phyloP scores from a whole-genome alignment of 2,113 vertebrate genomes.

The Neodontobutis hainanensis region DNA sequence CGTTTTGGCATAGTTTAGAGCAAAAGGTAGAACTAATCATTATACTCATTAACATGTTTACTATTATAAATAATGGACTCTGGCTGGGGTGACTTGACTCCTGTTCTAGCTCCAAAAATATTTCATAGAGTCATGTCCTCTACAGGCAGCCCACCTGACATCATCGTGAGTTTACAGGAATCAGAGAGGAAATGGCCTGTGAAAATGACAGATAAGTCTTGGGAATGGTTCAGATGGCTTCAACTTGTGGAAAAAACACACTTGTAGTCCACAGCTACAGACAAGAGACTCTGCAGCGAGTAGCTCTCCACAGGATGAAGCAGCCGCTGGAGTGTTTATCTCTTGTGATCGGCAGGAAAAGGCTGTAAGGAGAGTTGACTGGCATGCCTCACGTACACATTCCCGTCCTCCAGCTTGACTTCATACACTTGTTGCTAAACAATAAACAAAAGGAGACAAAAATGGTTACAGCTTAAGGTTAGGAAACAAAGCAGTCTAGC shows the following conservation, averaged over 20 bases:
- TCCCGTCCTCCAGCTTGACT: constrained; percentile 74
- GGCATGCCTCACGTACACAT: constrained; percentile 73
- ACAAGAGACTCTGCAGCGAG: constrained; percentile 3
- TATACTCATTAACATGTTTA: constrained; percentile 4
- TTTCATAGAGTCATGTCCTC: constrained; percentile 53
- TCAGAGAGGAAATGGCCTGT: constrained; percentile 48
- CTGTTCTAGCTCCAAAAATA: constrained; percentile 31
- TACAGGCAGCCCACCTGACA: constrained; percentile 48
- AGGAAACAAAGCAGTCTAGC: neutral
- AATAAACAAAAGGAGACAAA: constrained; percentile 26
- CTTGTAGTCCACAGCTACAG: constrained; percentile 13
- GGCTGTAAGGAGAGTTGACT: constrained; percentile 69
- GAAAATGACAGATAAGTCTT: constrained; percentile 52
- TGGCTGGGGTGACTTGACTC: constrained; percentile 14
- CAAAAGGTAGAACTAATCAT: neutral
- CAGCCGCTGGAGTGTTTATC: constrained; percentile 37
- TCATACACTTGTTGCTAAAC: constrained; percentile 77
- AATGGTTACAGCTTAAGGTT: constrained; percentile 3
- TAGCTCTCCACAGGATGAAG: constrained; percentile 11
- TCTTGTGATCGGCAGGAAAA: constrained; percentile 53
- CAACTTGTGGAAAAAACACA: constrained; percentile 50
- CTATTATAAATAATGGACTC: constrained; percentile 19
- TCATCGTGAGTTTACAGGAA: constrained; percentile 31
- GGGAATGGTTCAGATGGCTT: constrained; percentile 58
- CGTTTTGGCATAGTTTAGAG: no score